phyloP scores from a whole-genome alignment of 2,888 invertebrate species.

The Tortrix viridana region DNA sequence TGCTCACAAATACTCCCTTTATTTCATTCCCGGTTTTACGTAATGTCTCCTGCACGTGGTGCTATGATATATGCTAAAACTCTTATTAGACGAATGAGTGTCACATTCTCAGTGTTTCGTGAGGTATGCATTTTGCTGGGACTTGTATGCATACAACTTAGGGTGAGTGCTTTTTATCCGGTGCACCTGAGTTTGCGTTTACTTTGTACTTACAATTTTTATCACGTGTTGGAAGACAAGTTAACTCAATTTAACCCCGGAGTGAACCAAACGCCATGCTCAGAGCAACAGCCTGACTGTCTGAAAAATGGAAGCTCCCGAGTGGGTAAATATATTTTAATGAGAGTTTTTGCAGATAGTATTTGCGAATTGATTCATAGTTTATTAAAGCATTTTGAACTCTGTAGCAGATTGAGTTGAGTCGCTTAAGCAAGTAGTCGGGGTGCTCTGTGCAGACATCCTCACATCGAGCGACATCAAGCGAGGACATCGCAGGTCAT shows the following conservation, averaged over 20 bases:
- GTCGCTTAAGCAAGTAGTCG: background rate
- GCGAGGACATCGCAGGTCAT: too few relatives aligned
- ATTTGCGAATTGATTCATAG: background rate
- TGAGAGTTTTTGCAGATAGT: background rate
- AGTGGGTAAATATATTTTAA: background rate
- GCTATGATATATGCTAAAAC: slow-evolving; percentile 52
- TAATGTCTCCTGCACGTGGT: slow-evolving; percentile 44
- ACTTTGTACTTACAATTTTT: slow-evolving; percentile 6
- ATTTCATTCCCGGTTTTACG: slow-evolving; percentile 53
- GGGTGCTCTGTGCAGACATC: too few relatives aligned
- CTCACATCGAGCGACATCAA: too few relatives aligned
- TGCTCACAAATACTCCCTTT: slow-evolving; percentile 60
- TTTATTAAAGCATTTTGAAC: background rate
- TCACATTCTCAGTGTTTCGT: slow-evolving; percentile 14
- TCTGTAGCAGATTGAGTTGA: background rate
- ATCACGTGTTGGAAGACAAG: background rate
- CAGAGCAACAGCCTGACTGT: background rate
- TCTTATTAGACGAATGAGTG: slow-evolving; percentile 31
- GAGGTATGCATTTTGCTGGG: slow-evolving; percentile 30
- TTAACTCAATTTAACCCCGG: background rate
- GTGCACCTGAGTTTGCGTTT: slow-evolving; percentile 25
- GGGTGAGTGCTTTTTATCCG: slow-evolving; percentile 30
- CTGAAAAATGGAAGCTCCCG: background rate
- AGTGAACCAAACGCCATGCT: background rate
- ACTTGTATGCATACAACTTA: slow-evolving; percentile 28